Evolutionary conservation across 2,797 vertebrate species (phyloP).

Genomic region (Lagocephalus sceleratus): DNA sequence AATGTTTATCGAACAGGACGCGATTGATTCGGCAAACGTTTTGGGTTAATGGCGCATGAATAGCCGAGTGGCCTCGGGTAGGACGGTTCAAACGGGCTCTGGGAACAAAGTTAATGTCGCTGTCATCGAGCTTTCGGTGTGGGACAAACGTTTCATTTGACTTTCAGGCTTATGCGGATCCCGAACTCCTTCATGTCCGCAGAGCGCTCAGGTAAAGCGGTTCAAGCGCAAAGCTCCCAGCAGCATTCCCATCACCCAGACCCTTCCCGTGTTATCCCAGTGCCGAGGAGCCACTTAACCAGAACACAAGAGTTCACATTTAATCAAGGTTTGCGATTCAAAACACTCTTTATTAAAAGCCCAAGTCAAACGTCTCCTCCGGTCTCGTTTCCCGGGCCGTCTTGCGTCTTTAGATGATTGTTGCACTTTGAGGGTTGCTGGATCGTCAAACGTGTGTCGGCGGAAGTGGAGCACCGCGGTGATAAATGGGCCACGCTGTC

Average conservation of each 20-base stretch:
- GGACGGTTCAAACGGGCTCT: constrained; percentile 13
- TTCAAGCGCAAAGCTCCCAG: background rate
- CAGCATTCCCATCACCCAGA: background rate
- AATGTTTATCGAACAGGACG: constrained; percentile 22
- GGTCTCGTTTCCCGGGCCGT: background rate
- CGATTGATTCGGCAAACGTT: constrained; percentile 13
- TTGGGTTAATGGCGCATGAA: constrained; percentile 18
- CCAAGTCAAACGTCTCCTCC: no score
- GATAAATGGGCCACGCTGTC: background rate
- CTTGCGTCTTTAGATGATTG: background rate
- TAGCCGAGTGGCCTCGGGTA: background rate
- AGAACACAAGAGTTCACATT: no score
- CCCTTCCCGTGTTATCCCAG: constrained; percentile 49
- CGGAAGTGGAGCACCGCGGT: constrained; percentile 1
- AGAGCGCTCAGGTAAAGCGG: constrained; percentile 1
- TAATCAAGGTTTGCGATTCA: constrained; percentile 20
- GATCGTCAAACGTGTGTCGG: background rate
- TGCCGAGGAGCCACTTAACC: constrained; percentile 14
- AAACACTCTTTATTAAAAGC: background rate
- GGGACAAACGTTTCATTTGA: constrained; percentile 3
- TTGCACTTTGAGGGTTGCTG: background rate
- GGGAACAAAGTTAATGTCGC: constrained; percentile 1
- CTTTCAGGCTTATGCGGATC: background rate
- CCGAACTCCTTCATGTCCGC: background rate
- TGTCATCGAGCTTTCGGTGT: constrained; percentile 1